Conservation (phyloP, 2,888 invertebrate genomes). For the Ectemnius lituratus region DNA sequence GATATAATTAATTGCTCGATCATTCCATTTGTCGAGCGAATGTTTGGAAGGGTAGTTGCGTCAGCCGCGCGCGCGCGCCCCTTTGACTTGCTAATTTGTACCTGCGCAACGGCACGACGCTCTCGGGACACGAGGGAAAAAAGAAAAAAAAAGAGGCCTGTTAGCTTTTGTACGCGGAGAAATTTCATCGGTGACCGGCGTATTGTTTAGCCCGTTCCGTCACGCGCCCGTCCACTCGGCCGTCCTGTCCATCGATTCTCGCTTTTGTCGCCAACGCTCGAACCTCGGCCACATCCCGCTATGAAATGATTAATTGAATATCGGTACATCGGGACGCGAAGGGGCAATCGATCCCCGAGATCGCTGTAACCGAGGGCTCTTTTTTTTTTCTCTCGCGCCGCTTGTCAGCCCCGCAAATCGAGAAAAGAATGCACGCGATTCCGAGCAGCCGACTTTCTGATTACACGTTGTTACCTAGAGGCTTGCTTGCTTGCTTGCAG, state of each 20-base stretch:
- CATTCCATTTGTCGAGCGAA: slow-evolving; percentile 6
- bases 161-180: slow-evolving; percentile 57
- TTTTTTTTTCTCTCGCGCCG: slow-evolving; percentile 48
- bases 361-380: slow-evolving; percentile 47
- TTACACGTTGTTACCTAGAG: not conserved
- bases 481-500: too few species aligned
- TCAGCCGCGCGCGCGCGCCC: slow-evolving; percentile 16
- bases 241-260: slow-evolving; percentile 62
- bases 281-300: slow-evolving; percentile 56
- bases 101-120: slow-evolving; percentile 18
- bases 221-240: slow-evolving; percentile 3
- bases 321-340: slow-evolving; percentile 52
- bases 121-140: slow-evolving; percentile 13
- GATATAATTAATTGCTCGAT: slow-evolving; percentile 46
- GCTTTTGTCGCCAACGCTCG: slow-evolving; percentile 59
- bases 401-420: not conserved
- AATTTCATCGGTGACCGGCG: slow-evolving; percentile 60
- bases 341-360: slow-evolving; percentile 53
- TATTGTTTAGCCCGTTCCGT: slow-evolving; percentile 50
- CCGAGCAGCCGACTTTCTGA: not conserved
- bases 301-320: slow-evolving; percentile 64
- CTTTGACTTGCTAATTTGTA: slow-evolving; percentile 61
- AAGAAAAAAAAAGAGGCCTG: slow-evolving; percentile 48
- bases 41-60: slow-evolving; percentile 20
- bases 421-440: not conserved